Percentiles rank a stretch among this genome's conserved stretches.
phyloP scores from a whole-genome alignment of 2,113 vertebrate genomes.

The Panthera leo region DNA sequence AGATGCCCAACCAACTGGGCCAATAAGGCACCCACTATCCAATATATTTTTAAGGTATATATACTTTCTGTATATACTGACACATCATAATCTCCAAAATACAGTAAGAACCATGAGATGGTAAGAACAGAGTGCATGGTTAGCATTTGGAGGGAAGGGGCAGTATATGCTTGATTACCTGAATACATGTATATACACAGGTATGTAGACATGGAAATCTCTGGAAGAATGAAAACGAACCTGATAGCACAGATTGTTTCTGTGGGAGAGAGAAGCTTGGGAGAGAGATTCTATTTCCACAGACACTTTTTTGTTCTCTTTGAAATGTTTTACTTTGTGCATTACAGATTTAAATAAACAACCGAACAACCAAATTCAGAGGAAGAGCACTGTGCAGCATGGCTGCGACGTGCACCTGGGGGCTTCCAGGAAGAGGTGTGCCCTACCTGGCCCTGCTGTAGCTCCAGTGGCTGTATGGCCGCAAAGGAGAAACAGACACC shows the following conservation, averaged over 20 bases:
- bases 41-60: no score
- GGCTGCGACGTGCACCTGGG: fast-evolving
- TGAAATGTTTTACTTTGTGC: background rate
- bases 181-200: background rate
- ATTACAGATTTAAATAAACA: background rate
- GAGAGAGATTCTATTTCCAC: background rate
- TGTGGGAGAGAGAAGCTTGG: background rate
- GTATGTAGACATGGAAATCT: background rate
- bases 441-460: background rate
- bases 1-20: no score
- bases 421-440: background rate
- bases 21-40: no score
- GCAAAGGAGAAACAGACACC: background rate
- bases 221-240: background rate
- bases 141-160: background rate
- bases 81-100: background rate
- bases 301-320: background rate
- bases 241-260: background rate
- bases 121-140: background rate
- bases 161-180: background rate
- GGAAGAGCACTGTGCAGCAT: fast-evolving
- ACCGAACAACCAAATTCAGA: background rate
- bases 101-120: background rate
- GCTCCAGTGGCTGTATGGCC: background rate
- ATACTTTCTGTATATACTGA: background rate